Evolutionary conservation across 1,140 invertebrate genomes (phyloP), one percentile per base, ranked within the genome.

Genomic region (Lepidurus packardi): DNA sequence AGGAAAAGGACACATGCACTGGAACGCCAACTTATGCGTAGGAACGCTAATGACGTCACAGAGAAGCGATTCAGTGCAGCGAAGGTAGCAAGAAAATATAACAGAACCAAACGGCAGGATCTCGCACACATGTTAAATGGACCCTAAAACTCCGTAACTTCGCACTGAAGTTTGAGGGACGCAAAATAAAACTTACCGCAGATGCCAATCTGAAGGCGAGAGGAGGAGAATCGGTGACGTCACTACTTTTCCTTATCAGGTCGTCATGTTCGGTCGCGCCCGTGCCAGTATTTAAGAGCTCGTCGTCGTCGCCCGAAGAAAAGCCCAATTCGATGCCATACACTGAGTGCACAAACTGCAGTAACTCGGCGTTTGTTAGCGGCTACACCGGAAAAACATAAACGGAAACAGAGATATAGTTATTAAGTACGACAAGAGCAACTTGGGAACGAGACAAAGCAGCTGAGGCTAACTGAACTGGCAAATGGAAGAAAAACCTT

Each of bases 261-360:
- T 75, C 73, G 41, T 43, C 73, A 42, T 43, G 8, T 42, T 41
- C 41, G 78, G 44, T 45, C 24, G 73, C 10, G 21, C 34, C 34
- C 34, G 42, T 42, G 0, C 11, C 25, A 11, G 73, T 75, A 42
- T 43, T 77, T 25, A 79, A 45, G 7, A 81, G 41, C 82, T 97
- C 96, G 83, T 95, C 93, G 84, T 97, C 94, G 85, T 97, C 95
- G 84, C 96, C 94, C 13, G 93, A 95, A 16, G 93, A 95, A 82
- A 97, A 88, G 43, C 95, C 95, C 80, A 97, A 86, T 85, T 97
- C 94, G 82, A 94, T 93, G 73, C 96, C 96, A 86, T 98, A 98
- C 82, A 91, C 92, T 81, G 90, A 90, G 85, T 96, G 95, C 78
- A 96, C 92, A 89, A 91, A 92, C 84, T 94, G 91, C 94, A 95